A percentile compares a stretch with the other conserved stretches of the same genome.
phyloP scores from a whole-genome alignment of 2,888 invertebrate species.

The Sarcophaga rosellei region DNA sequence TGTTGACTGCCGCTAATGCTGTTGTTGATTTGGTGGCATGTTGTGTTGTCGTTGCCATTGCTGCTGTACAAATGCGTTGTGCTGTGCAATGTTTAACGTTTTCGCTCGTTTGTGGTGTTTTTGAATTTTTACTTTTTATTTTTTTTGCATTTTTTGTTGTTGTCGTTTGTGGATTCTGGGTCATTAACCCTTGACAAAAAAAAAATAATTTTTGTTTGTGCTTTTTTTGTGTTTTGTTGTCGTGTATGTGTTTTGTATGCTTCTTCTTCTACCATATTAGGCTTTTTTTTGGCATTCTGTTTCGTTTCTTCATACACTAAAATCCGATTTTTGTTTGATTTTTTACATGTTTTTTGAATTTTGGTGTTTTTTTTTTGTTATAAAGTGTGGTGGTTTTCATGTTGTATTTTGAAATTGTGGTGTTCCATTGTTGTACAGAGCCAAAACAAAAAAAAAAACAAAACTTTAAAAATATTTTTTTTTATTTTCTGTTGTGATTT shows the following conservation, averaged over 20 bases:
- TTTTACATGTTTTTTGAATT: conserved; percentile 6
- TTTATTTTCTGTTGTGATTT: conserved; percentile 34
- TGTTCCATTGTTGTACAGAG: conserved; percentile 60
- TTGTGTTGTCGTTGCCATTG: conserved; percentile 12
- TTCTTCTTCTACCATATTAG: conserved; percentile 51
- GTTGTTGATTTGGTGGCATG: conserved; percentile 34
- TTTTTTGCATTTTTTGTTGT: conserved; percentile 46
- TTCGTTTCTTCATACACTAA: conserved; percentile 52
- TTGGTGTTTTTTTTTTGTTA: background rate
- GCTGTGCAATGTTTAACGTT: conserved; percentile 49
- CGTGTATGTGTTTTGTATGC: conserved; percentile 48
- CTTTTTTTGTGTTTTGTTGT: conserved; percentile 28
- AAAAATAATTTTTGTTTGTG: conserved; percentile 49
- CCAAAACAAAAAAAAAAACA: conserved; percentile 8
- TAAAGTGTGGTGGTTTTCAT: conserved; percentile 47
- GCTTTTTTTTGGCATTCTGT: conserved; percentile 50
- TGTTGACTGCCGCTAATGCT: background rate
- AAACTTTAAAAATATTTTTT: too few species aligned
- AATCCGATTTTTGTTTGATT: conserved; percentile 64
- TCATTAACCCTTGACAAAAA: conserved; percentile 79
- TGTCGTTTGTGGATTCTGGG: conserved; percentile 75
- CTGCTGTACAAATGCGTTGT: conserved; percentile 55
- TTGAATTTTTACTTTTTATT: conserved; percentile 28
- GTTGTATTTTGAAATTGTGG: conserved; percentile 61
- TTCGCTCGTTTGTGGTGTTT: conserved; percentile 47